phyloP scores from a whole-genome alignment of 2,888 invertebrate genomes.

The Catocala fraxini region DNA sequence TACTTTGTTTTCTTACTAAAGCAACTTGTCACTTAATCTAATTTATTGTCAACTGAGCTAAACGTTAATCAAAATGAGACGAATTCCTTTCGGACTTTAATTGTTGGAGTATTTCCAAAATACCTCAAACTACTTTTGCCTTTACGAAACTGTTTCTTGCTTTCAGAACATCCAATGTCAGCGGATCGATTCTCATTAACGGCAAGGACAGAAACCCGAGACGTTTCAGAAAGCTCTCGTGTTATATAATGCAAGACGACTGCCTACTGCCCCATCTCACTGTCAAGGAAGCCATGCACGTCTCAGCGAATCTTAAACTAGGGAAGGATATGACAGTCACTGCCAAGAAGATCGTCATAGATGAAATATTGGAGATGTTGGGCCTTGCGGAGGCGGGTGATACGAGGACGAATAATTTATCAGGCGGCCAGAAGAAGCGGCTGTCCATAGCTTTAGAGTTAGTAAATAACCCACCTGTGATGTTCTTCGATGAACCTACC shows the following conservation, averaged over 20 bases:
- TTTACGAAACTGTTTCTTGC: slow-evolving; percentile 26
- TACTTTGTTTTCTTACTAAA: too few relatives aligned
- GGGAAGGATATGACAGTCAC: slow-evolving; percentile 91
- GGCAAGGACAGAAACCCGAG: slow-evolving; percentile 95
- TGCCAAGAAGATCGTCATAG: slow-evolving; percentile 93
- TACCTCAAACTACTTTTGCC: slow-evolving; percentile 18
- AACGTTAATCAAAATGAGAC: not conserved
- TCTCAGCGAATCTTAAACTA: slow-evolving; percentile 97
- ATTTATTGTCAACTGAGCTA: not conserved
- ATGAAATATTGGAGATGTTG: slow-evolving; percentile 95
- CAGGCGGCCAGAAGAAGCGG: slow-evolving; percentile 97
- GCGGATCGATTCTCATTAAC: slow-evolving; percentile 95
- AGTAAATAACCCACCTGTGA: slow-evolving; percentile 98
- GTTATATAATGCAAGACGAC: slow-evolving; percentile 99
- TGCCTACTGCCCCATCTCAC: slow-evolving; percentile 96
- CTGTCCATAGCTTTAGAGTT: slow-evolving; percentile 97
- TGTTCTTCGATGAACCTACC: slow-evolving; percentile 98
- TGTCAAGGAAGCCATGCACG: slow-evolving; percentile 97
- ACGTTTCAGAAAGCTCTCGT: slow-evolving; percentile 96
- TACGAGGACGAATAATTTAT: slow-evolving; percentile 93
- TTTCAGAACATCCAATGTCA: slow-evolving; percentile 93
- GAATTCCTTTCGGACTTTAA: not conserved
- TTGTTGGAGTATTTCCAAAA: slow-evolving; percentile 23
- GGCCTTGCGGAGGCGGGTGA: slow-evolving; percentile 93
- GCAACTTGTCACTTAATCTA: not conserved